A percentile compares a stretch with the other conserved stretches of the same genome.
Conservation (phyloP, 2,888 invertebrate genomes). For the Latheticus oryzae region DNA sequence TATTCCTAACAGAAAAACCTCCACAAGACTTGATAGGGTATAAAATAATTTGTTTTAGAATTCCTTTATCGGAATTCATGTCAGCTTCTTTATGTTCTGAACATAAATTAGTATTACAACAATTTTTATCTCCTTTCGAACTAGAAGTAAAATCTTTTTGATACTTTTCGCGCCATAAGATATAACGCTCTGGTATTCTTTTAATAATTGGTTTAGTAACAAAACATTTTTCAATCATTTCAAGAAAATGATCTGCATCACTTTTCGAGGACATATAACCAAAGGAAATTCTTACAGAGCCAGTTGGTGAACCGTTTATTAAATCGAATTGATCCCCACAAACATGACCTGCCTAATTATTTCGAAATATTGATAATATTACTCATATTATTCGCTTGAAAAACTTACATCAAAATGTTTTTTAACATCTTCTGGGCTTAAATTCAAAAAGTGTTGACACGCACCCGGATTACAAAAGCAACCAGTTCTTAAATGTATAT, state of each 20-base stretch:
- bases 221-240: conserved; percentile 83
- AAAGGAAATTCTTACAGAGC: conserved; percentile 91
- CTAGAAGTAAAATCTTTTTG: background rate
- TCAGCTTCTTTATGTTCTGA: conserved; percentile 3
- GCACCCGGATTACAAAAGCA: conserved; percentile 98
- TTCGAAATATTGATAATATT: conserved; percentile 23
- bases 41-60: conserved; percentile 67
- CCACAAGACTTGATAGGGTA: conserved; percentile 95
- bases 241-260: conserved; percentile 78
- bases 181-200: conserved; percentile 60
- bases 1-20: conserved; percentile 73
- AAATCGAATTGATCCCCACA: conserved; percentile 92
- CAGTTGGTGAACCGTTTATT: conserved; percentile 88
- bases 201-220: conserved; percentile 66
- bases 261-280: conserved; percentile 86
- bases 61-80: conserved; percentile 42
- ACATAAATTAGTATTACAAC: no score
- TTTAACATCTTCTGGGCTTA: conserved; percentile 77
- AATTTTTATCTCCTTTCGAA: conserved; percentile 14
- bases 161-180: conserved; percentile 22
- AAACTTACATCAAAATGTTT: conserved; percentile 76
- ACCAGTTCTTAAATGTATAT: conserved; percentile 89
- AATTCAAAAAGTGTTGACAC: conserved; percentile 82
- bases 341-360: conserved; percentile 79
- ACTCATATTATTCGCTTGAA: no score